These are phyloP conservation scores for Leptogaster cylindrica DNA, from an alignment of 2,888 invertebrate genomes.

Conservation along the genomic window DNA sequence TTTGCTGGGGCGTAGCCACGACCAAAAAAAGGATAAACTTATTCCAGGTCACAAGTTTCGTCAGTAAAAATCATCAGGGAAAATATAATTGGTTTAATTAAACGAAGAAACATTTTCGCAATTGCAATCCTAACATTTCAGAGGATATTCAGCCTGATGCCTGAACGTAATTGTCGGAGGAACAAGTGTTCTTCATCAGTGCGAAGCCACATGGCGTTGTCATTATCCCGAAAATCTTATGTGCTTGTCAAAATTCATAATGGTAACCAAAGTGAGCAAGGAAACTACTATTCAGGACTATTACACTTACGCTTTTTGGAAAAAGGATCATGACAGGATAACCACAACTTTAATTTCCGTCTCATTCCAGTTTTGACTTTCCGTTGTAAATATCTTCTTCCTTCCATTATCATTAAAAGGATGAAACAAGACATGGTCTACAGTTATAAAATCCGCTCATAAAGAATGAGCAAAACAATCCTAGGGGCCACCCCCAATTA, in stretches of 20 bases:
- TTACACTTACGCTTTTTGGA: neutral
- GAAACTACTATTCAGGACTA: neutral
- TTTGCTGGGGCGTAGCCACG: neutral
- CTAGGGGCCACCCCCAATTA: neutral
- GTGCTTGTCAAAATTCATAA: conserved; percentile 30
- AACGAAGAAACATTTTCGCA: neutral
- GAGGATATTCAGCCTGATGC: conserved; percentile 15
- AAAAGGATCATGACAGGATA: neutral
- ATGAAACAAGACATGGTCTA: neutral
- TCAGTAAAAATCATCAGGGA: neutral
- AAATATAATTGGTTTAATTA: conserved; percentile 12
- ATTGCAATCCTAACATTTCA: neutral
- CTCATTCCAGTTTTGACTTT: neutral
- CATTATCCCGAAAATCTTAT: conserved; percentile 31
- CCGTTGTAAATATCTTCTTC: neutral
- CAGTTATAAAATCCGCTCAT: conserved; percentile 22
- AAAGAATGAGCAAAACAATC: conserved; percentile 12
- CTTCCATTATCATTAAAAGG: conserved; percentile 5
- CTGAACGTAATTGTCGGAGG: conserved; percentile 3
- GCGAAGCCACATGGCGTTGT: conserved; percentile 24
- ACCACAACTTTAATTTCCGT: conserved; percentile 23
- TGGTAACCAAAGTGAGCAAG: conserved; percentile 14
- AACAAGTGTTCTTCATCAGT: neutral
- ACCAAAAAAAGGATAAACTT: too few species aligned
- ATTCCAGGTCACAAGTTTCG: too few species aligned